Evolutionary conservation across 2,113 vertebrate genomes (phyloP), one percentile per base, ranked within the genome.

Genomic region (Rhabdomys dilectus): DNA sequence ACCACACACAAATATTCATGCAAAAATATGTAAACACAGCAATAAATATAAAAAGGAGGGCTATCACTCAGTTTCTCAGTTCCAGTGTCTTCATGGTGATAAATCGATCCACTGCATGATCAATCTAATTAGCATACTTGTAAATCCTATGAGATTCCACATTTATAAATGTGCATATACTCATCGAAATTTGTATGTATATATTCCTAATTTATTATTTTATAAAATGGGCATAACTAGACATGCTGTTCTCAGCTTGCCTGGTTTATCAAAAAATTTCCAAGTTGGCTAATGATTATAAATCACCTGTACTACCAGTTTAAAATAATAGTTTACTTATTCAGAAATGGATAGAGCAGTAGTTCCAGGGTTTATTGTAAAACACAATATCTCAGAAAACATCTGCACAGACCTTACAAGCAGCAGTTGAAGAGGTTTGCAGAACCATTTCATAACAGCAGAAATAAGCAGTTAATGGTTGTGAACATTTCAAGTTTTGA

Each of bases 381-480:
- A 4, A 12, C 64, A 60, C 16, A 86, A 2, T 60, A 12, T 93
- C 90, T 42, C 45, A 86, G 76, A 42, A 39, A 15, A 10, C 21
- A 85, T 94, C 88, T 91, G 15, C 26, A 88, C 1, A 93, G 8
- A 94, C 17, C 72, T 2, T 89, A 77, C 22, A 10, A 84, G 21
- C 68, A 56, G 13, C 0, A 77, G n/a, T 21, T 89, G 31, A 72
- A 22, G 7, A 58, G 62, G 19, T 91, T 96, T 80, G 2, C 5
- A 51, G 29, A 22, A 77, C 64, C 68, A n/a, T 72, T 68, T 81
- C 26, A 70, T 42, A 81, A 26, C 66, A 88, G 4, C 56, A 58
- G 76, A 97, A 93, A 88, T 94, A 97, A 92, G 70, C 75, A 62
- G 64, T 93, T 96, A 95, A 92, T 92, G 76, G 64, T 93, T 77